Conservation (phyloP, 2,888 invertebrate species). For the Argyresthia goedartella region DNA sequence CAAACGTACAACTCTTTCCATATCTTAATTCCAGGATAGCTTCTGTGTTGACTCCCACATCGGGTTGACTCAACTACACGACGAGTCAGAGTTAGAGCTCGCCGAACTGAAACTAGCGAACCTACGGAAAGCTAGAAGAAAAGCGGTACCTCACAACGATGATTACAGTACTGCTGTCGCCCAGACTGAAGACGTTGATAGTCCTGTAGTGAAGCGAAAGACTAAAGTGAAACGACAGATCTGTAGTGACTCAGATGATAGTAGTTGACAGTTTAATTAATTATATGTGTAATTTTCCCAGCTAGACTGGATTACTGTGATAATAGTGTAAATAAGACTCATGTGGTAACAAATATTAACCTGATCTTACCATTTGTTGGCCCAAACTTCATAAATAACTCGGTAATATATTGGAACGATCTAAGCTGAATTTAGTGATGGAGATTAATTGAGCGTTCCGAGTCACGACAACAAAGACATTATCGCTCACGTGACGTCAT, state of each 20-base stretch:
- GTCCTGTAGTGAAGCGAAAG: slow-evolving; percentile 37
- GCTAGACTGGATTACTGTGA: too few species aligned
- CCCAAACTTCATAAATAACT: too few species aligned
- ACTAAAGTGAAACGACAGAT: slow-evolving; percentile 37
- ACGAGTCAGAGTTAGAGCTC: slow-evolving; percentile 71
- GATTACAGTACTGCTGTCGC: slow-evolving; percentile 1
- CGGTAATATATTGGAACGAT: too few species aligned
- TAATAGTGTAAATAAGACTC: too few species aligned
- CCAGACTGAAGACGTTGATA: slow-evolving; percentile 25
- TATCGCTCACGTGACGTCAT: too few species aligned
- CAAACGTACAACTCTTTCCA: too few species aligned
- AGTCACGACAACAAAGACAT: too few species aligned
- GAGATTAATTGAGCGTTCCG: too few species aligned
- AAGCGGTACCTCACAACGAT: slow-evolving; percentile 15
- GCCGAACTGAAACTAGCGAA: slow-evolving; percentile 71
- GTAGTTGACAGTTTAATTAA: background rate
- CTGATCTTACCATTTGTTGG: too few species aligned
- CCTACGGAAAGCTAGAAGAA: slow-evolving; percentile 28
- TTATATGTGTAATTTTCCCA: too few species aligned
- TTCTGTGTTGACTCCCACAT: slow-evolving; percentile 75
- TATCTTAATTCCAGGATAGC: slow-evolving; percentile 71
- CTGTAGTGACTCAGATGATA: slow-evolving; percentile 56
- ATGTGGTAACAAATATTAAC: too few species aligned
- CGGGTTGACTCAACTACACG: slow-evolving; percentile 48
- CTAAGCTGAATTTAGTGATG: too few species aligned